phyloP scores from a whole-genome alignment of 2,797 vertebrate species.

The Microhierax caerulescens region DNA sequence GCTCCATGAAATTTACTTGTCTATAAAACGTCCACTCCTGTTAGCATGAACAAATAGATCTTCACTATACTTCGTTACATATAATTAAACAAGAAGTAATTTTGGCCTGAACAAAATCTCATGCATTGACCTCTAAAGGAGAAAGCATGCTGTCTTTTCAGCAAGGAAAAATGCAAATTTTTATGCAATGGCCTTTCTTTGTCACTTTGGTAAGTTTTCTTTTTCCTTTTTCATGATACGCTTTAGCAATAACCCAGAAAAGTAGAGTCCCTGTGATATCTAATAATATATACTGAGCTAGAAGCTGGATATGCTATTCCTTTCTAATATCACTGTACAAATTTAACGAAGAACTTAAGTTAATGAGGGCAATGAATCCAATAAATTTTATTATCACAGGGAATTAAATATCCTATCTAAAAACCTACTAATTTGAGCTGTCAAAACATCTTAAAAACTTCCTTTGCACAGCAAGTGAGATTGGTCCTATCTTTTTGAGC shows the following conservation, averaged over 20 bases:
- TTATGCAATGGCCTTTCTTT: background rate
- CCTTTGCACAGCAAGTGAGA: background rate
- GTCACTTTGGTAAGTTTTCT: background rate
- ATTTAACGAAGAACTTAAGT: background rate
- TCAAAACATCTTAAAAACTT: background rate
- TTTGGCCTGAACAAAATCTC: slow-evolving; percentile 8
- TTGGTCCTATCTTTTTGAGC: background rate
- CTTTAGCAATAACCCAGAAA: slow-evolving; percentile 10
- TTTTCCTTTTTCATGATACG: background rate
- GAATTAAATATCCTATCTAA: background rate
- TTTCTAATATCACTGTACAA: background rate
- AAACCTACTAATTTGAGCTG: background rate
- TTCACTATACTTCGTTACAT: slow-evolving; percentile 29
- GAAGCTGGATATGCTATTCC: background rate
- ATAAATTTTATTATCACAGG: background rate
- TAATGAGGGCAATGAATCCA: background rate
- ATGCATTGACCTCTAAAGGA: background rate
- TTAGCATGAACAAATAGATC: slow-evolving; percentile 64
- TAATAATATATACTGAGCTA: background rate
- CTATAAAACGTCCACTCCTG: slow-evolving; percentile 63
- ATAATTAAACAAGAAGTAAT: slow-evolving; percentile 60
- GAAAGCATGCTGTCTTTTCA: background rate
- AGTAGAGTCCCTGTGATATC: background rate
- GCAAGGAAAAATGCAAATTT: background rate
- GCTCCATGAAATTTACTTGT: slow-evolving; percentile 70